Evolutionary conservation across 1,140 invertebrate species (phyloP).

Genomic region (Trialeurodes vaporariorum): DNA sequence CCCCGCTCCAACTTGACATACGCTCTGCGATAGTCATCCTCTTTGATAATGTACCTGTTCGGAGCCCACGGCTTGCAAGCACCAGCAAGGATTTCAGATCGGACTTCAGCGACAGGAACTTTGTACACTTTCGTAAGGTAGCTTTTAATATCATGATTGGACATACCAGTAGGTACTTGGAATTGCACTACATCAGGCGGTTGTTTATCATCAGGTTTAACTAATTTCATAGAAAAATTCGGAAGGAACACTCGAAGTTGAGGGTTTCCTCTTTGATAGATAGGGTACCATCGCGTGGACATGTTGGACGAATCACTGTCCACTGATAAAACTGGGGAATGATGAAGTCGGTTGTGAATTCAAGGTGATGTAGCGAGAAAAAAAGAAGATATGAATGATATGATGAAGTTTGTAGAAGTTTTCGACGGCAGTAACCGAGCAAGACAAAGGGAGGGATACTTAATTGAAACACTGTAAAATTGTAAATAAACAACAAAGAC

Average conservation of each 20-base stretch:
- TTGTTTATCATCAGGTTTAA: conserved; percentile 44
- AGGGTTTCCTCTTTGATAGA: conserved; percentile 80
- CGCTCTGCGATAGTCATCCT: conserved; percentile 73
- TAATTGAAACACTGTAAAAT: too few species aligned
- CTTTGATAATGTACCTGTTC: conserved; percentile 55
- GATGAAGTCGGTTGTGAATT: too few species aligned
- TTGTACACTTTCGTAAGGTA: conserved; percentile 94
- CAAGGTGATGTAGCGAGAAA: too few species aligned
- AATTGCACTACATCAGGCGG: conserved; percentile 72
- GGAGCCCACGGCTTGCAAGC: conserved; percentile 30
- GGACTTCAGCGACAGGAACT: conserved; percentile 56
- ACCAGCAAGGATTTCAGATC: conserved; percentile 56
- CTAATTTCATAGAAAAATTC: conserved; percentile 89
- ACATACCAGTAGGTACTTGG: conserved; percentile 80
- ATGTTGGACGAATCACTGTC: neutral
- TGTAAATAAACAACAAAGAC: too few species aligned
- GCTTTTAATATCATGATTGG: conserved; percentile 72
- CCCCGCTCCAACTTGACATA: conserved; percentile 48
- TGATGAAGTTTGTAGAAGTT: too few species aligned
- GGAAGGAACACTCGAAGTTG: conserved; percentile 80
- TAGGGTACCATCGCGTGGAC: conserved; percentile 45
- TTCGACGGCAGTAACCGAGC: too few species aligned
- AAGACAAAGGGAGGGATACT: too few species aligned
- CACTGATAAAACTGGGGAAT: too few species aligned
- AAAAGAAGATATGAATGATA: too few species aligned